Evolutionary conservation across 2,113 vertebrate genomes (phyloP).

Genomic region (Danionella cerebrum): DNA sequence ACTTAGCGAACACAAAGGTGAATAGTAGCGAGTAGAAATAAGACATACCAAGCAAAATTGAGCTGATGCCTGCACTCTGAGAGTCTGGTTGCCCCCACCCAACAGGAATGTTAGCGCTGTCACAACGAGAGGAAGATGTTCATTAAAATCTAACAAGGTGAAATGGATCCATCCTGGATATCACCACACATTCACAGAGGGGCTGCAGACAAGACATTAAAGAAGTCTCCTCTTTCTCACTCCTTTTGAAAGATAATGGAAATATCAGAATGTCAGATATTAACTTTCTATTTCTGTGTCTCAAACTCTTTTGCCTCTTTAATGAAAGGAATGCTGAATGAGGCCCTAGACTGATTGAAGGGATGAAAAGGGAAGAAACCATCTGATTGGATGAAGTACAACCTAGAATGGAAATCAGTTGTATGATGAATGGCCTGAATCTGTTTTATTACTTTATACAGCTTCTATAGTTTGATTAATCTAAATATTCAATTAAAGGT

Average conservation of each 20-base stretch:
- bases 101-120: not conserved
- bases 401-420: not conserved
- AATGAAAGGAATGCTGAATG: slow-evolving; percentile 27
- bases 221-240: not conserved
- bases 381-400: slow-evolving; percentile 5
- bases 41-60: too few species aligned
- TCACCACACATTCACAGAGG: not conserved
- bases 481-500: too few species aligned
- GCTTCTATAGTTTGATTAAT: too few species aligned
- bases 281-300: slow-evolving; percentile 7
- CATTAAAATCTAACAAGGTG: slow-evolving; percentile 20
- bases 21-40: too few species aligned
- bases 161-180: slow-evolving; percentile 4
- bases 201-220: not conserved
- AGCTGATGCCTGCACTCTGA: too few species aligned
- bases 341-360: not conserved
- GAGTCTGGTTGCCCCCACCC: too few species aligned
- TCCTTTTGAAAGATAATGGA: slow-evolving; percentile 14
- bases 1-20: too few species aligned
- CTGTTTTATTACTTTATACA: not conserved
- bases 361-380: too few species aligned
- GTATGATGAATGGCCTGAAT: not conserved
- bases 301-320: not conserved
- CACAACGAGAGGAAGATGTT: not conserved
- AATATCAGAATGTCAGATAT: slow-evolving; percentile 25